Evolutionary conservation across 2,797 vertebrate species (phyloP).

Genomic region (Alauda arvensis): DNA sequence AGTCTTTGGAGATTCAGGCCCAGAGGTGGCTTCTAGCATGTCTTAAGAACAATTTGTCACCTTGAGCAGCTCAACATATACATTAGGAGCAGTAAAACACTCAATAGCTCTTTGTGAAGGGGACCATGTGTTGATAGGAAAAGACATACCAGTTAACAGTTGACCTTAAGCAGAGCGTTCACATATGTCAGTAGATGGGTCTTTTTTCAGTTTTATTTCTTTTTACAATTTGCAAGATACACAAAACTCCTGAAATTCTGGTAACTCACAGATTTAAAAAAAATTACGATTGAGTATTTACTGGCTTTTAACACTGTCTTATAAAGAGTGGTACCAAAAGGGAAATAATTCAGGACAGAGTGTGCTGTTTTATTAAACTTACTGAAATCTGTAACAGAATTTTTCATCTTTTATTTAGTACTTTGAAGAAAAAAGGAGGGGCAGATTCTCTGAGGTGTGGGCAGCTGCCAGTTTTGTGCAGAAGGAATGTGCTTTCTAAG

Average conservation of each 20-base stretch:
- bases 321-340: neutral
- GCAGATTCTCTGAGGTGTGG: neutral
- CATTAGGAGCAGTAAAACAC: conserved; percentile 35
- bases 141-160: conserved; percentile 42
- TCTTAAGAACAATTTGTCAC: conserved; percentile 40
- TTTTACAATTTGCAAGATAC: neutral
- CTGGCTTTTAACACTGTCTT: neutral
- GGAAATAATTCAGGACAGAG: neutral
- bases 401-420: neutral
- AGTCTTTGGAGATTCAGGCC: neutral
- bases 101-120: conserved; percentile 58
- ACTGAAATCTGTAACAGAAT: neutral
- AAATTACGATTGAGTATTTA: fast-evolving
- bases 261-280: neutral
- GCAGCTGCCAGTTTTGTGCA: conserved; percentile 2
- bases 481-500: conserved; percentile 12
- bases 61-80: conserved; percentile 9
- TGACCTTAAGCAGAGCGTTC: conserved; percentile 9
- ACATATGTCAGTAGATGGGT: conserved; percentile 2
- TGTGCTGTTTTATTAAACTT: neutral
- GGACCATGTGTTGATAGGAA: conserved; percentile 49
- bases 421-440: neutral
- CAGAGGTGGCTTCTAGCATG: neutral
- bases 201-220: neutral
- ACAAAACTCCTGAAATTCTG: neutral